Conservation (phyloP, 2,888 invertebrate genomes). For the Isoperla grammatica region DNA sequence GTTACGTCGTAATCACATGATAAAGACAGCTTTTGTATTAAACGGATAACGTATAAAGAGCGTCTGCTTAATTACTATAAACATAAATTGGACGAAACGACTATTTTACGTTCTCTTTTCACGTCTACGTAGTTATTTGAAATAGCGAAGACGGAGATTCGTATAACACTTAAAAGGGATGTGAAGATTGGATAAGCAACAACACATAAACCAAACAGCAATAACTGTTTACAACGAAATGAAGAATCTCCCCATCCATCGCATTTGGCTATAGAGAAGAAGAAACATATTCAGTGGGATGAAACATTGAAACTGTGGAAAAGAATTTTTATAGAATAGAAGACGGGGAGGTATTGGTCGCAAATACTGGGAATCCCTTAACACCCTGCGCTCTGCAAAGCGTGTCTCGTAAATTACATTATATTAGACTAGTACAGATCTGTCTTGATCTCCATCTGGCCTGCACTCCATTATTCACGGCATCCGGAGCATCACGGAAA, state of each 20-base stretch:
- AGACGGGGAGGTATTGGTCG: too few relatives aligned
- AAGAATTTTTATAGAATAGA: not conserved
- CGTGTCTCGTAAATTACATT: too few relatives aligned
- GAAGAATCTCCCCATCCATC: not conserved
- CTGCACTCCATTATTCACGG: too few relatives aligned
- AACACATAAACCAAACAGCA: conserved; percentile 15
- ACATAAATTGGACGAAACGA: conserved; percentile 13
- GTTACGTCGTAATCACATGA: too few relatives aligned
- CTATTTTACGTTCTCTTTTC: not conserved
- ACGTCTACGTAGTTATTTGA: conserved; percentile 8
- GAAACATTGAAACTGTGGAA: conserved; percentile 2
- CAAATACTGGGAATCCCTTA: too few relatives aligned
- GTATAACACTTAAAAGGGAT: conserved; percentile 7
- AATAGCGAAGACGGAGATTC: conserved; percentile 1
- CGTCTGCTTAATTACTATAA: conserved; percentile 15
- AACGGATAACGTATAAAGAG: not conserved
- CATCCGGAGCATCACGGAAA: too few relatives aligned
- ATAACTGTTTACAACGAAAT: conserved; percentile 1
- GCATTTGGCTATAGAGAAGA: too few relatives aligned
- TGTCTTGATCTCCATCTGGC: too few relatives aligned
- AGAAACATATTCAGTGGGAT: not conserved
- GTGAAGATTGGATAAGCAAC: conserved; percentile 13
- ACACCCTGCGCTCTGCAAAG: too few relatives aligned
- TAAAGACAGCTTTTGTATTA: not conserved
- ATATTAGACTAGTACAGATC: too few relatives aligned